phyloP scores from a whole-genome alignment of 2,113 vertebrate species.

The Anolis sagrei region DNA sequence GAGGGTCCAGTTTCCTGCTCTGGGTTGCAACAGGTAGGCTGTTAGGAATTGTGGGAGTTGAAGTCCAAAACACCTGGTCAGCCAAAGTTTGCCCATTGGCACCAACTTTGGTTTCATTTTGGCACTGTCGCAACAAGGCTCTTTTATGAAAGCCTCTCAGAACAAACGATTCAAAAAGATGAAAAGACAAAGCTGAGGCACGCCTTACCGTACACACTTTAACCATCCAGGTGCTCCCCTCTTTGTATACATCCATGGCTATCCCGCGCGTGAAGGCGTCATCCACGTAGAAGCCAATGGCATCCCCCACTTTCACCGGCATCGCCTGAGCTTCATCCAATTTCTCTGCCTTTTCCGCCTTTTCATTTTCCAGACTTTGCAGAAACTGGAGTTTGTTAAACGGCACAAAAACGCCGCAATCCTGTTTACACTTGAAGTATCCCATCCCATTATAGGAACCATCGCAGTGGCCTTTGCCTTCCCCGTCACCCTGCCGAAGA shows the following conservation, averaged over 20 bases:
- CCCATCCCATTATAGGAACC: constrained; percentile 5
- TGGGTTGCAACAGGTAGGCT: no score
- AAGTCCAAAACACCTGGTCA: no score
- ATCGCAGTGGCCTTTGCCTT: constrained; percentile 68
- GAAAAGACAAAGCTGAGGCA: not conserved
- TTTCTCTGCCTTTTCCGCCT: not conserved
- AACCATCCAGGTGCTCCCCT: constrained; percentile 49
- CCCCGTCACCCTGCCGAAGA: constrained; percentile 74
- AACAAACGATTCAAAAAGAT: no score
- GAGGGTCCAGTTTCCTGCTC: no score
- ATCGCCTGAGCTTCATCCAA: fast-evolving
- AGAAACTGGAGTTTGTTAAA: constrained; percentile 74
- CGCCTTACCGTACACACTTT: constrained; percentile 68
- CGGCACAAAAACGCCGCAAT: constrained; percentile 78
- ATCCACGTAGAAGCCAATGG: constrained; percentile 76
- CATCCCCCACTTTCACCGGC: constrained; percentile 74
- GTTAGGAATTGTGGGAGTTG: no score
- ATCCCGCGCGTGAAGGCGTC: constrained; percentile 71
- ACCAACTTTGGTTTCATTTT: no score
- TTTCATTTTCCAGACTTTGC: fast-evolving
- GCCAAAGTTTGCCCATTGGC: no score
- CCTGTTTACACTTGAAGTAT: constrained; percentile 72
- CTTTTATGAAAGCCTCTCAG: not conserved
- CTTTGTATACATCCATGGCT: constrained; percentile 69
- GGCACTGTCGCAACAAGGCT: no score